Evolutionary conservation across 1,140 invertebrate genomes (phyloP), one percentile per base, ranked within the genome.

Genomic region (Dreissena polymorpha): DNA sequence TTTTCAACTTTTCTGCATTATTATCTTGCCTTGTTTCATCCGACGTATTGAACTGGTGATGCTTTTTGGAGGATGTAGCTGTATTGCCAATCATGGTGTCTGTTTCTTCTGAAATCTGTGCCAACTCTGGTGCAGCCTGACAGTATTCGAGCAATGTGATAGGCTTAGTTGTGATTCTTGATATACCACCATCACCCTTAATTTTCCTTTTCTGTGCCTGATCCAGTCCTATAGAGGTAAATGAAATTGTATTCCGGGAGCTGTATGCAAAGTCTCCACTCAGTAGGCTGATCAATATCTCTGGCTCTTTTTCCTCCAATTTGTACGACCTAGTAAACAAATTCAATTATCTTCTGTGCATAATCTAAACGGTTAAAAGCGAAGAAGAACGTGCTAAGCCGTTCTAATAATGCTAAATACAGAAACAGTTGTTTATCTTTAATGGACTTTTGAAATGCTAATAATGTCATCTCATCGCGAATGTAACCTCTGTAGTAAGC

Each of bases 1-100:
- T n/a, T 68, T 18, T 68, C 23, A 68, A 27, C 25, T 68, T 68
- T 68, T 68, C 65, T 68, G 21, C 14, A 68, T 68, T 68, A 25
- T 7, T 29, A 5, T 18, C 23, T 29, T 68, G 65, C 29, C 65
- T 68, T 68, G 23, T 29, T 68, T 68, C 65, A 68, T 25, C 65
- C 29, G 65, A 27, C 25, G 23, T 68, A 27, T 68, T 68, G 2
- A 68, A 68, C 18, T 25, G 16, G 25, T 68, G 65, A 27, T 68
- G 65, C 23, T 18, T 68, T 68, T 68, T 21, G 25, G 65, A 21
- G 14, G 65, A 23, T 21, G 21, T 16, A 39, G 68, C 18, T 39
- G 8, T 39, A 13, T 49, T 14, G 39, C 68, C 68, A 14, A 49
- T 29, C 25, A 70, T 70, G 13, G 27, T 16, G n/a, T 50, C 39